phyloP scores from a whole-genome alignment of 2,888 invertebrate species.

The Philopedon plagiatum region DNA sequence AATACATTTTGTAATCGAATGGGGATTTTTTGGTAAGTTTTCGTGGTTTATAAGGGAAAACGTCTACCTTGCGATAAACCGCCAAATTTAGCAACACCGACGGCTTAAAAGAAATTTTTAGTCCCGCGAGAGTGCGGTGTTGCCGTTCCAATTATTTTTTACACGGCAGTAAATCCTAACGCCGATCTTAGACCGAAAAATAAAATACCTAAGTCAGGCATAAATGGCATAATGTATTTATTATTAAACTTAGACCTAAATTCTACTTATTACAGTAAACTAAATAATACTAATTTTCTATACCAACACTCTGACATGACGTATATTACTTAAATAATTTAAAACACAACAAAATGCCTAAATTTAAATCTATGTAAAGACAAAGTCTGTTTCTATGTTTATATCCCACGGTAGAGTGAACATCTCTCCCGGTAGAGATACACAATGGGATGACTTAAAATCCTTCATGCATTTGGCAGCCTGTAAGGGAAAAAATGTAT shows the following conservation, averaged over 20 bases:
- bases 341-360: conserved; percentile 15
- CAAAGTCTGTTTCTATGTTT: conserved; percentile 65
- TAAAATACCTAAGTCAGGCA: too few relatives aligned
- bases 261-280: background rate
- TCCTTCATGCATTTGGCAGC: conserved; percentile 86
- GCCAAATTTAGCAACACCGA: too few relatives aligned
- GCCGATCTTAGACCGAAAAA: too few relatives aligned
- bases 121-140: too few relatives aligned
- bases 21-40: too few relatives aligned
- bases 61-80: too few relatives aligned
- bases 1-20: too few relatives aligned
- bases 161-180: too few relatives aligned
- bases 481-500: conserved; percentile 68
- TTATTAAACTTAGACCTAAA: background rate
- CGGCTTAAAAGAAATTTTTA: too few relatives aligned
- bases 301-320: background rate
- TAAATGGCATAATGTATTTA: too few relatives aligned
- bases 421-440: conserved; percentile 80
- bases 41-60: too few relatives aligned
- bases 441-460: conserved; percentile 89
- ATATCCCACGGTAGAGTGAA: conserved; percentile 75
- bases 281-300: conserved; percentile 1
- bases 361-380: conserved; percentile 61
- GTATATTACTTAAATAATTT: conserved; percentile 9
- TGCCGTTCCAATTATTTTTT: too few relatives aligned